phyloP scores from a whole-genome alignment of 2,797 vertebrate species.

The Fratercula arctica region DNA sequence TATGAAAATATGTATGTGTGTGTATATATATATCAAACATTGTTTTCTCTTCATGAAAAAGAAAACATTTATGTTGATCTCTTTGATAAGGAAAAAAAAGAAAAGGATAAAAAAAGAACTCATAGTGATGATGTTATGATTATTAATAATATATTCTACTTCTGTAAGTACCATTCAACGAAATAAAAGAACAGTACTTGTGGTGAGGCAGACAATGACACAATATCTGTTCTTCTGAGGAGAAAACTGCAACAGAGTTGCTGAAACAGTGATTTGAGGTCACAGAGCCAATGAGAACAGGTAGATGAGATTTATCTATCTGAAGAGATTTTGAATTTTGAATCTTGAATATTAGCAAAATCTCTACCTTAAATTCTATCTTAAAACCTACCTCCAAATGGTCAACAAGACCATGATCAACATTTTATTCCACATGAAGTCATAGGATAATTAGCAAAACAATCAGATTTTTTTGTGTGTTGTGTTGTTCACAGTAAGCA shows the following conservation, averaged over 20 bases:
- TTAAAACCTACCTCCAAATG: background rate
- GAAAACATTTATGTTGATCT: background rate
- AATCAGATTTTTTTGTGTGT: background rate
- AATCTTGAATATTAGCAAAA: background rate
- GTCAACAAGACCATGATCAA: background rate
- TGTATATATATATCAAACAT: background rate
- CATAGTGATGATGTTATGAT: background rate
- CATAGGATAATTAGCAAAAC: background rate
- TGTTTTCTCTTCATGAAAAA: background rate
- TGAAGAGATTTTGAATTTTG: background rate
- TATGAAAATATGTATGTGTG: background rate
- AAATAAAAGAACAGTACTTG: background rate
- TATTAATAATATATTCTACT: background rate
- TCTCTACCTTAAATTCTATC: background rate
- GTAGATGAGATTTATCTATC: background rate
- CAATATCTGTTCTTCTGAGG: background rate
- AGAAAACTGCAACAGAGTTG: background rate
- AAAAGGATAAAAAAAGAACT: background rate
- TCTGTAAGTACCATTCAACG: background rate
- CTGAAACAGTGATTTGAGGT: background rate
- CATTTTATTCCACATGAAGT: background rate
- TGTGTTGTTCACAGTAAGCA: background rate
- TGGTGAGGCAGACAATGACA: background rate
- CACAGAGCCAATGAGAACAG: background rate
- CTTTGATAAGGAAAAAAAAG: background rate